phyloP scores from a whole-genome alignment of 2,888 invertebrate genomes.

The Parnassius smintheus region DNA sequence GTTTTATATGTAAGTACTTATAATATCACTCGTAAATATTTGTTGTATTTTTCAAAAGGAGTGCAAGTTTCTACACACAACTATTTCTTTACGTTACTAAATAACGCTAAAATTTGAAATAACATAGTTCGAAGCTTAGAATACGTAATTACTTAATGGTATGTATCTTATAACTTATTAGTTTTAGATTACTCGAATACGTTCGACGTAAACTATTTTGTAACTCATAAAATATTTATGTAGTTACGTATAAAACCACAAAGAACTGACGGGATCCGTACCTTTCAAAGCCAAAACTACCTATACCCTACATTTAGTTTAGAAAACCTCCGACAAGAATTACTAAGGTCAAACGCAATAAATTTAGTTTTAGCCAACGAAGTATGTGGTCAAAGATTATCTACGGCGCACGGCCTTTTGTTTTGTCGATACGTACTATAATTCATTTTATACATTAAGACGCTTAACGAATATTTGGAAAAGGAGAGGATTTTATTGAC shows the following conservation, averaged over 20 bases:
- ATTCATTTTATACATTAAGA: constrained; percentile 77
- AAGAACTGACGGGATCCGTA: constrained; percentile 53
- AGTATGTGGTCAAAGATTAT: constrained; percentile 77
- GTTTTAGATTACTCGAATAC: constrained; percentile 1
- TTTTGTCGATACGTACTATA: constrained; percentile 77
- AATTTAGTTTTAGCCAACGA: constrained; percentile 77
- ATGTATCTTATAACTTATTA: too few relatives aligned
- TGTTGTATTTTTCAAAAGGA: too few relatives aligned
- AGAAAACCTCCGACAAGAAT: constrained; percentile 75
- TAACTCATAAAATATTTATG: constrained; percentile 72
- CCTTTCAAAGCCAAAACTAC: constrained; percentile 71
- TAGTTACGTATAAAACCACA: constrained; percentile 71
- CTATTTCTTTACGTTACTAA: too few relatives aligned
- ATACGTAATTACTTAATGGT: too few relatives aligned
- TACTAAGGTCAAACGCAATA: constrained; percentile 79
- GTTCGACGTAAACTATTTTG: constrained; percentile 58
- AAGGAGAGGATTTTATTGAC: constrained; percentile 71
- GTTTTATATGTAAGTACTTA: too few relatives aligned
- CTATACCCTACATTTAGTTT: constrained; percentile 63
- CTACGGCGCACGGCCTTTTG: constrained; percentile 67
- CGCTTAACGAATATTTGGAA: constrained; percentile 70
- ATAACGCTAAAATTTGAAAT: too few relatives aligned
- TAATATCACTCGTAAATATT: too few relatives aligned
- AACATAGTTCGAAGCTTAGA: too few relatives aligned
- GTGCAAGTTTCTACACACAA: too few relatives aligned